Evolutionary conservation across 2,113 vertebrate species (phyloP).

Genomic region (Lycocorax pyrrhopterus): DNA sequence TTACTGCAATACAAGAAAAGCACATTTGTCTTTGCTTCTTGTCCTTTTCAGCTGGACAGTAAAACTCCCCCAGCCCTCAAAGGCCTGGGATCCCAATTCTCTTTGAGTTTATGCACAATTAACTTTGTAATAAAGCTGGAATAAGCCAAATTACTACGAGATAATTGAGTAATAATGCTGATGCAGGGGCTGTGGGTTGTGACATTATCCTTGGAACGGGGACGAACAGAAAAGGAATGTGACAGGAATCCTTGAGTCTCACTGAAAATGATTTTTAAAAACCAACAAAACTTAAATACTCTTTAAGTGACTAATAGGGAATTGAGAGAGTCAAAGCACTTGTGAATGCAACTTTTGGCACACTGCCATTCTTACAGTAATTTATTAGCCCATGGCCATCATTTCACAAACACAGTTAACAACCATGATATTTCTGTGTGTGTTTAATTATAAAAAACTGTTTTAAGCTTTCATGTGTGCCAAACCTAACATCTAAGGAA

Average conservation of each 20-base stretch:
- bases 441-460: neutral
- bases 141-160: neutral
- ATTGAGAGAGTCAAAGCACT: neutral
- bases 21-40: neutral
- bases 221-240: neutral
- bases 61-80: neutral
- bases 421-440: neutral
- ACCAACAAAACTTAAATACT: accelerated
- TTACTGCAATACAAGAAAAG: neutral
- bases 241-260: neutral
- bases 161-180: neutral
- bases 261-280: neutral
- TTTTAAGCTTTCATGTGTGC: neutral
- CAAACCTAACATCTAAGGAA: neutral
- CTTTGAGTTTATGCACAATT: neutral
- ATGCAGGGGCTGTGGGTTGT: neutral
- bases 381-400: neutral
- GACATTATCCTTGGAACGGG: neutral
- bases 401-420: neutral
- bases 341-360: neutral
- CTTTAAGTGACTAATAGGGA: neutral
- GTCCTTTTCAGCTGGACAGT: neutral
- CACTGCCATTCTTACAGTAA: neutral
- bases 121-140: neutral
- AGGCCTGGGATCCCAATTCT: neutral